Conservation (phyloP, 2,797 vertebrate genomes). For the Mus caroli region DNA sequence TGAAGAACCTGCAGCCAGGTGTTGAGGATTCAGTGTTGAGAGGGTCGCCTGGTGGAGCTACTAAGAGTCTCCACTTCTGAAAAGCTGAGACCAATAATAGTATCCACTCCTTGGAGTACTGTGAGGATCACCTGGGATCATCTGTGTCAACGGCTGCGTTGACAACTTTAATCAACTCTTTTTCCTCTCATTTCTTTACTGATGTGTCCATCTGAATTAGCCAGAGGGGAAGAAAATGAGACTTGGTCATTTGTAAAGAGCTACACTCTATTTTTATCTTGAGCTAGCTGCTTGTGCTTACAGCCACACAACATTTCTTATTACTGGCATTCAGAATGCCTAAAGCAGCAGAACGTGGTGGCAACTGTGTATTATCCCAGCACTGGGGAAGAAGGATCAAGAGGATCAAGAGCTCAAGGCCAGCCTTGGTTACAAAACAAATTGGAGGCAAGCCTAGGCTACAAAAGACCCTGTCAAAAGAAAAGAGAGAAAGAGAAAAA, state of each 20-base stretch:
- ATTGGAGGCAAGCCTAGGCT: not conserved
- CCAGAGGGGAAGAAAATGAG: not conserved
- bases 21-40: not conserved
- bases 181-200: constrained; percentile 30
- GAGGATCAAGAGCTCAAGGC: not conserved
- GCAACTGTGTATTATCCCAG: not conserved
- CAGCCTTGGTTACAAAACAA: not conserved
- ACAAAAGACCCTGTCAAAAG: not conserved
- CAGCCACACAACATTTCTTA: constrained; percentile 12
- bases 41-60: not conserved
- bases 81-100: not conserved
- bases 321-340: constrained; percentile 36
- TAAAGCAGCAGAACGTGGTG: not conserved
- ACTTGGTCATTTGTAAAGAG: constrained; percentile 35
- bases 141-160: not conserved
- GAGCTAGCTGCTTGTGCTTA: constrained; percentile 16
- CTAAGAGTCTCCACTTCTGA: not conserved
- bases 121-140: not conserved
- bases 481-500: not conserved
- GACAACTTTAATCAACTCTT: constrained; percentile 38
- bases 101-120: not conserved
- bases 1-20: not conserved
- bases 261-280: constrained; percentile 52
- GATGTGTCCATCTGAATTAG: constrained; percentile 42
- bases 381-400: not conserved